Base-by-base conservation (phyloP, 2,113 vertebrate genomes). In the Procavia capensis region DNA sequence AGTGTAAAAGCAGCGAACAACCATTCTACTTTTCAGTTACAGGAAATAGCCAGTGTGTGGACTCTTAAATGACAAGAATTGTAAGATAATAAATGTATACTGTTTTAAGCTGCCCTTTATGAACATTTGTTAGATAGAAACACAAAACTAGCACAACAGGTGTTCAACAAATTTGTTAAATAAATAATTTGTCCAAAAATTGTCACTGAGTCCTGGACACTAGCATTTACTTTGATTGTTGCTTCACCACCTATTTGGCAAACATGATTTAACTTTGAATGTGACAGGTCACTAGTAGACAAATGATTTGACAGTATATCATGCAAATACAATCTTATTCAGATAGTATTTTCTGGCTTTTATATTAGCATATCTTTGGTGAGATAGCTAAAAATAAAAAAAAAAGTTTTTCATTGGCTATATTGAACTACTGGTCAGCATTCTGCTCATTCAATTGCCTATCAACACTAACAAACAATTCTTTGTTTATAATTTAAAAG, bases 401-500 rank as follows among this genome's bases (percentile, higher is more conserved):
- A 16, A n/a, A 86, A 36, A 80, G 3, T 7, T 90, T 95, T 95
- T 36, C 5, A 74, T 72, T 90, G 6, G 29, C 1, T 36, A 41
- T 76, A 81, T 57, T 91, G 31, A 72, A 78, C 5, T 9, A 63
- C 29, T 76, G 0, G 8, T 80, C 72, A 84, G 24, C 87, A 43
- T 36, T 88, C 90, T 90, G 8, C 0, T 74, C 6, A 36, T 25
- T 68, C 10, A 57, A 36, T 85, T 64, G 66, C 36, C 11, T 83
- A 25, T 88, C 29, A 54, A 2, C 74, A 9, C 84, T 16, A 92
- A 57, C 3, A 79, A 92, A 57, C 3, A 79, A 6, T 85, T 92
- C 22, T 41, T 85, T 97, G 39, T 24, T 87, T 54, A 25, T 81
- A 25, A 68, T 80, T 83, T 29, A 85, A 94, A 89, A 36, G 36